Conservation (phyloP, 2,888 invertebrate species). For the Strigamia crassipes region DNA sequence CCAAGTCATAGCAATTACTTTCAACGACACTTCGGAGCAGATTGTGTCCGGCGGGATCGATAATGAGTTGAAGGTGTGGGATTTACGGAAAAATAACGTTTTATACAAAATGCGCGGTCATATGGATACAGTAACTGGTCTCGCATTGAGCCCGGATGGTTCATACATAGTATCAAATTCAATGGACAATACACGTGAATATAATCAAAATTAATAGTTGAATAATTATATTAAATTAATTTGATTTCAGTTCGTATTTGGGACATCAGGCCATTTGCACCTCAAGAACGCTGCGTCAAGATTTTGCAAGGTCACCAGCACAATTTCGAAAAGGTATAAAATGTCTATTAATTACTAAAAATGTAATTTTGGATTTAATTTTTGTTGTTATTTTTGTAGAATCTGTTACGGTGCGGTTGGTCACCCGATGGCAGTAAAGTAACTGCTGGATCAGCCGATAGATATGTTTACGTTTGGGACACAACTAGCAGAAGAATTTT, state of each 20-base stretch:
- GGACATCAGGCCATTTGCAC: conserved; percentile 95
- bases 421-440: conserved; percentile 90
- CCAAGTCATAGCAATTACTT: conserved; percentile 79
- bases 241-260: conserved; percentile 75
- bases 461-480: conserved; percentile 97
- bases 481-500: conserved; percentile 86
- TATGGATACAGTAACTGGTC: conserved; percentile 88
- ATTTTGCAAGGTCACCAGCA: conserved; percentile 92
- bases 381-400: conserved; percentile 65
- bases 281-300: conserved; percentile 89
- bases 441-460: conserved; percentile 90
- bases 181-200: conserved; percentile 84
- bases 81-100: conserved; percentile 84
- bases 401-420: conserved; percentile 91
- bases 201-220: not conserved
- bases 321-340: conserved; percentile 84
- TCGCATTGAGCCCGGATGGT: conserved; percentile 74
- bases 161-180: conserved; percentile 88
- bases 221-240: not conserved
- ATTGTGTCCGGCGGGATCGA: conserved; percentile 94
- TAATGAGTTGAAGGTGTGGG: conserved; percentile 98
- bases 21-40: conserved; percentile 95
- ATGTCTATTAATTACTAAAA: not conserved
- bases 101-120: conserved; percentile 88
- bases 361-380: conserved; percentile 12